Evolutionary conservation across 2,797 vertebrate species (phyloP), one percentile per base, ranked within the genome.

Genomic region (Bucorvus abyssinicus): DNA sequence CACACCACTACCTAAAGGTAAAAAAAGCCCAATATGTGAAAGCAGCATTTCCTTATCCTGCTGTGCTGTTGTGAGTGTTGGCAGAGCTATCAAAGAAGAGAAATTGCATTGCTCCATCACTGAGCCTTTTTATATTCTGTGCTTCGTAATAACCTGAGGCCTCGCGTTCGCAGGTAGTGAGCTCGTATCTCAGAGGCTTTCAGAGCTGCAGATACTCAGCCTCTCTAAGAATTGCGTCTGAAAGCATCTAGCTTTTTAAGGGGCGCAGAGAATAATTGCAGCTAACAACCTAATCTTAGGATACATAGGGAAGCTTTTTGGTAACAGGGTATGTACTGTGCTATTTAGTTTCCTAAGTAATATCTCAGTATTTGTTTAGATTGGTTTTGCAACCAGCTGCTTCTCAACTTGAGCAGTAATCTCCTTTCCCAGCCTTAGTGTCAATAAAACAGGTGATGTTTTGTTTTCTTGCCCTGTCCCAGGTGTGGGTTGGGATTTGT

Each of bases 211-310:
- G 14, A 36, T 61, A 7, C 70, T 92, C 55, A 61, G n/a, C 44
- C 63, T 87, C 38, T 93, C 52, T 26, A 80, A 87, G 82, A 94
- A 82, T 83, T 63, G 64, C 5, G 42, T 87, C 81, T 90, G 89
- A 92, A 87, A 89, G 78, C 55, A 73, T 90, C 50, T 50, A 47
- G 74, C 67, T 87, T 88, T 92, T 87, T 69, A 69, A 67, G 59
- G 59, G 64, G 12, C 3, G 0, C 63, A 16, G 55, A 76, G 75
- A 70, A 69, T 93, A 91, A 85, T 40, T 74, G 52, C 82, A 80
- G 56, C 79, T 87, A 59, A 89, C 87, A 84, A 34, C 36, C 79
- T 85, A 47, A 61, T 89, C 69, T 82, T 63, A 5, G 64, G 73
- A 19, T 70, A 3, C 0, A 4, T 19, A 3, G 3, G 67, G 79